These are phyloP conservation scores for Corythaixoides concolor DNA, from an alignment of 2,113 vertebrate species.

Conservation along the genomic window DNA sequence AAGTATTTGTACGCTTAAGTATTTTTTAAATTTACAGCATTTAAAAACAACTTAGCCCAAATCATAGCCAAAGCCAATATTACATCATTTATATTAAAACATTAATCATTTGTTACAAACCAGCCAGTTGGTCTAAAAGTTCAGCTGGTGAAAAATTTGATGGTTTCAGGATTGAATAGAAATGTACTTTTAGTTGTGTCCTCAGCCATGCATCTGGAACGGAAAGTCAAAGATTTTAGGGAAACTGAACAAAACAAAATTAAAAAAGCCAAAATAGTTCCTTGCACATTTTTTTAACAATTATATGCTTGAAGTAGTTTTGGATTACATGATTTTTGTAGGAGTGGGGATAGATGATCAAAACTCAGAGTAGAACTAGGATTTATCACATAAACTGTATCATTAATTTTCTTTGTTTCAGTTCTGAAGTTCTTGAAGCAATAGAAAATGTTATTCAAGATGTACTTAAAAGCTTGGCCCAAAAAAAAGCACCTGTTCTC, in stretches of 20 bases:
- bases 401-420: conserved; percentile 65
- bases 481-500: conserved; percentile 81
- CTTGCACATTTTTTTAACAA: background rate
- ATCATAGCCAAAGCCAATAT: conserved; percentile 66
- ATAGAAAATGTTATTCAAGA: conserved; percentile 87
- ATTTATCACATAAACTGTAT: background rate
- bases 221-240: background rate
- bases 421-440: conserved; percentile 80
- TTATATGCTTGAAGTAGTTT: background rate
- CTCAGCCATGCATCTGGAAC: conserved; percentile 6
- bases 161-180: conserved; percentile 7
- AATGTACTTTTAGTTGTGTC: conserved; percentile 15
- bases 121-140: conserved; percentile 40
- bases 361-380: background rate
- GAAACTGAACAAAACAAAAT: conserved; percentile 10
- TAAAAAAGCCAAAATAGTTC: background rate
- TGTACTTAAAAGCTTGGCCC: conserved; percentile 77
- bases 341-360: background rate
- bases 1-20: conserved; percentile 59
- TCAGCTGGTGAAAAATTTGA: conserved; percentile 39
- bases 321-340: background rate
- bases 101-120: conserved; percentile 57
- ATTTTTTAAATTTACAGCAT: conserved; percentile 53
- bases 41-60: conserved; percentile 58
- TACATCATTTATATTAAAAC: conserved; percentile 69